phyloP scores from a whole-genome alignment of 1,140 invertebrate genomes.

The Heliconius himera region DNA sequence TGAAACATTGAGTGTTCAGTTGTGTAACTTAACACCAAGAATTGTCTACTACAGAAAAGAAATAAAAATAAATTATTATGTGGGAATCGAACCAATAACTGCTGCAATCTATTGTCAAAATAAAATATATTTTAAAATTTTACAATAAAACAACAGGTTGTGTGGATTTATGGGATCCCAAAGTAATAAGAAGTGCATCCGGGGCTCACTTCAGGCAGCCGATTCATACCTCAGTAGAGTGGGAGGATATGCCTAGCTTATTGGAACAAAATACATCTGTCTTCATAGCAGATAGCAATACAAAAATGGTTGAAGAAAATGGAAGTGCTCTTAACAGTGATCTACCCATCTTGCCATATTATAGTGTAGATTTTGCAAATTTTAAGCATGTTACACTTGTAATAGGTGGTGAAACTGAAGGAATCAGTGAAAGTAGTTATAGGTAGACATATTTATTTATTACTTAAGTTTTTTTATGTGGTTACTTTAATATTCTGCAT shows the following conservation, averaged over 20 bases:
- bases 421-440: constrained; percentile 86
- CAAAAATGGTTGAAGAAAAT: constrained; percentile 43
- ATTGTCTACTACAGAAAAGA: too few relatives aligned
- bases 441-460: constrained; percentile 37
- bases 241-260: constrained; percentile 84
- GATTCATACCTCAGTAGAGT: constrained; percentile 84
- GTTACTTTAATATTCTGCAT: too few relatives aligned
- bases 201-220: constrained; percentile 93
- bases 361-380: constrained; percentile 82
- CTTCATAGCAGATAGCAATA: constrained; percentile 88
- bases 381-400: constrained; percentile 84
- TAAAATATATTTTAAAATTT: neutral
- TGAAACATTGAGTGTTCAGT: too few relatives aligned
- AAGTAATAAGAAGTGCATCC: constrained; percentile 90
- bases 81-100: too few relatives aligned
- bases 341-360: constrained; percentile 85
- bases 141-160: constrained; percentile 84
- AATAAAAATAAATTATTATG: too few relatives aligned
- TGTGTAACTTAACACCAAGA: too few relatives aligned
- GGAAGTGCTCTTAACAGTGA: constrained; percentile 46
- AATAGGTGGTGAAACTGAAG: constrained; percentile 94
- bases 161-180: constrained; percentile 93
- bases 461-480: neutral
- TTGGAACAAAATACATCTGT: constrained; percentile 82
- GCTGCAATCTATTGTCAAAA: too few relatives aligned